Conservation (phyloP, 2,888 invertebrate genomes). For the Cacoxenus indagator region DNA sequence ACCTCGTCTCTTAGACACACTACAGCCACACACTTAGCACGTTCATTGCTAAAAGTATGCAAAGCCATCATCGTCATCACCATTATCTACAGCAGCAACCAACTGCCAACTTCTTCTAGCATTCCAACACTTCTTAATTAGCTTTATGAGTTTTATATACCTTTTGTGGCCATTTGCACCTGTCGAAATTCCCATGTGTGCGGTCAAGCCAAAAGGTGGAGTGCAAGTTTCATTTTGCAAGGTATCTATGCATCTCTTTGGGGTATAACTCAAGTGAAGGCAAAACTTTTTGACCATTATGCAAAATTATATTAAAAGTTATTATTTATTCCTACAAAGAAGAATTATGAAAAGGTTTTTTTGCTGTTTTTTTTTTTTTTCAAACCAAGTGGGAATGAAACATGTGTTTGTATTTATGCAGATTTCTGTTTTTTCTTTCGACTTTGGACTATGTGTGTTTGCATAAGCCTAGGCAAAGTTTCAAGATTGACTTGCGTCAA, state of each 20-base stretch:
- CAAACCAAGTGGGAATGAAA: background rate
- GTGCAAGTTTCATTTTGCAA: background rate
- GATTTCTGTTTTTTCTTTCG: background rate
- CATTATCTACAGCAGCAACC: background rate
- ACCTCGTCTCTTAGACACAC: background rate
- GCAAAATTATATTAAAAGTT: conserved; percentile 21
- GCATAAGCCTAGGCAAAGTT: background rate
- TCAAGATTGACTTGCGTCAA: background rate
- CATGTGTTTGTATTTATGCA: conserved; percentile 19
- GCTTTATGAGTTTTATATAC: conserved; percentile 56
- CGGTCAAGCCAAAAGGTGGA: conserved; percentile 53
- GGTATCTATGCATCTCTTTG: background rate
- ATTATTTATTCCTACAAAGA: conserved; percentile 15
- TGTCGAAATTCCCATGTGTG: conserved; percentile 55
- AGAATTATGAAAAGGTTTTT: background rate
- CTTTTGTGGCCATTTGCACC: conserved; percentile 36
- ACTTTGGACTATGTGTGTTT: background rate
- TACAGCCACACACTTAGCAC: background rate
- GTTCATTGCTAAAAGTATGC: background rate
- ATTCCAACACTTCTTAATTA: conserved; percentile 57
- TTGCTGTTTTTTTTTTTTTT: background rate
- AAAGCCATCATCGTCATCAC: background rate
- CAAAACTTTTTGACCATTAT: conserved; percentile 16
- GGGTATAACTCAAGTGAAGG: background rate
- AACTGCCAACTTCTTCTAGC: background rate